These are phyloP conservation scores for Agapostemon virescens DNA, from an alignment of 2,888 invertebrate species.

Conservation along the genomic window DNA sequence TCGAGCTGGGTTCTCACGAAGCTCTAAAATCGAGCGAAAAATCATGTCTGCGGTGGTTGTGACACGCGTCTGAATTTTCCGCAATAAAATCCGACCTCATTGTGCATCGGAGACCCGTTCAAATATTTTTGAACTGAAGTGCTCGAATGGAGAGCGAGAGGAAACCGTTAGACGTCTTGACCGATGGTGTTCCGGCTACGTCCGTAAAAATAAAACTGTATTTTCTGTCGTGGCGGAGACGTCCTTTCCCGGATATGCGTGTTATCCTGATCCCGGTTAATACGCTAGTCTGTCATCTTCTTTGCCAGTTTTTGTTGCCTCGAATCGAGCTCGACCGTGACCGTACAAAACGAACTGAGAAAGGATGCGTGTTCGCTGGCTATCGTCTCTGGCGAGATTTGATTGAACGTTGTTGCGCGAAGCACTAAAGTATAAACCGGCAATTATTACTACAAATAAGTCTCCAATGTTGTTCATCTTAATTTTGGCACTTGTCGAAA, in stretches of 20 bases:
- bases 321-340: background rate
- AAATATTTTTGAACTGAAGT: background rate
- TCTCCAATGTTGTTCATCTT: no score
- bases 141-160: background rate
- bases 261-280: background rate
- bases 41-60: background rate
- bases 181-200: background rate
- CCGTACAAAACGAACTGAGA: background rate
- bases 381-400: background rate
- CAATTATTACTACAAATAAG: no score
- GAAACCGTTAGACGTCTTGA: background rate
- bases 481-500: no score
- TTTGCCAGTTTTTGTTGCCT: background rate
- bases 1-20: background rate
- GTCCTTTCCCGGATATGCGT: background rate
- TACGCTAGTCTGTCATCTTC: background rate
- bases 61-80: background rate
- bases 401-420: background rate
- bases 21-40: background rate
- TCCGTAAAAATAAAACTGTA: conserved; percentile 2
- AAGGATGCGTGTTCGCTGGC: background rate
- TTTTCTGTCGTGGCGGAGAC: background rate
- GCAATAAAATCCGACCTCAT: background rate
- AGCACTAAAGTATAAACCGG: background rate
- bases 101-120: background rate